Percentiles rank a stretch among this genome's conserved stretches.
These are phyloP conservation scores for Vireo griseus DNA, from an alignment of 2,797 vertebrate genomes.

Conservation along the genomic window DNA sequence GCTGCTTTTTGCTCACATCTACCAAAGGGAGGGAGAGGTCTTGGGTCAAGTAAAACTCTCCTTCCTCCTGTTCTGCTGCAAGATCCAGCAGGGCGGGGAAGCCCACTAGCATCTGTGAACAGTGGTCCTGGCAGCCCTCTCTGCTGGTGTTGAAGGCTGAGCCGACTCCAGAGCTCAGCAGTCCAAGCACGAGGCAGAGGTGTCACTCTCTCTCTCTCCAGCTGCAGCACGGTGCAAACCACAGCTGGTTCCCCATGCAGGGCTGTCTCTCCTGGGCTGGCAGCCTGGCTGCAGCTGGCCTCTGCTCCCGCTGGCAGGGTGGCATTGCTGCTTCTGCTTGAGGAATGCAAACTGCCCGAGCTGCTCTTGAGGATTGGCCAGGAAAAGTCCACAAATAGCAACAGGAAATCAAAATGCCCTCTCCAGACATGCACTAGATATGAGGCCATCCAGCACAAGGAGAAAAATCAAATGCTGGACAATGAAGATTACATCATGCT, in stretches of 20 bases:
- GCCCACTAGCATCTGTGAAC: fast-evolving
- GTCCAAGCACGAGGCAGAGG: neutral
- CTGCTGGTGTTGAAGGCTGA: neutral
- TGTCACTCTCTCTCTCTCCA: neutral
- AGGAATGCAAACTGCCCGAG: constrained; percentile 23
- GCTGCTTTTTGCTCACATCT: neutral
- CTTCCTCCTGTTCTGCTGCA: neutral
- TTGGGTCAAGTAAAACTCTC: neutral
- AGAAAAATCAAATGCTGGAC: constrained; percentile 37
- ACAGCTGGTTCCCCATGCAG: neutral
- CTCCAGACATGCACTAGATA: constrained; percentile 55
- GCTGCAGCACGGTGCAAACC: fast-evolving
- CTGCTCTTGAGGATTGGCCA: constrained; percentile 14
- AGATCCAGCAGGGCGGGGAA: neutral
- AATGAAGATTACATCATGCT: constrained; percentile 71
- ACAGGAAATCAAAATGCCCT: constrained; percentile 66
- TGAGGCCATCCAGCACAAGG: constrained; percentile 11
- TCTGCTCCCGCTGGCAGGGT: neutral
- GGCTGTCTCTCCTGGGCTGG: neutral
- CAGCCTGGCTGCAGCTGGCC: neutral
- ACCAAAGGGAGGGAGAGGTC: neutral
- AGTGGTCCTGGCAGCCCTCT: neutral
- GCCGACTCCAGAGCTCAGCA: fast-evolving
- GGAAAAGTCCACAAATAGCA: constrained; percentile 64
- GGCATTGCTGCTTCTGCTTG: constrained; percentile 22